Conservation (phyloP, 2,888 invertebrate genomes). For the Acronicta leporina region DNA sequence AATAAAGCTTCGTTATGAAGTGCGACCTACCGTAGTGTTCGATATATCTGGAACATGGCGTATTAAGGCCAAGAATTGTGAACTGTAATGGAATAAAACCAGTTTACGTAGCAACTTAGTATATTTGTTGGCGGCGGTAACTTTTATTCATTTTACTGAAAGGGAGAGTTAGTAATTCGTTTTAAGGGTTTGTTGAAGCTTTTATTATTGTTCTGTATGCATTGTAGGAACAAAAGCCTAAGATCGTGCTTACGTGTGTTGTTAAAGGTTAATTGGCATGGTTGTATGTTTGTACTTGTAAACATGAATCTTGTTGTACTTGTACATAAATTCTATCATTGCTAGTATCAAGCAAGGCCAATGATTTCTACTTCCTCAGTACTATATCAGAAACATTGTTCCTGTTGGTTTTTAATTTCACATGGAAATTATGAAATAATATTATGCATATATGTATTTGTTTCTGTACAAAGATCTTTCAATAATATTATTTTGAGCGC, state of each 20-base stretch:
- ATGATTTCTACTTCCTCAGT: conserved; percentile 18
- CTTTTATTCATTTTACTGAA: conserved; percentile 9
- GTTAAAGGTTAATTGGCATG: conserved; percentile 37
- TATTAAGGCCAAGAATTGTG: conserved; percentile 70
- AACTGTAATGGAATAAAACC: conserved; percentile 45
- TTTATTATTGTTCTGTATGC: conserved; percentile 5
- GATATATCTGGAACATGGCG: conserved; percentile 63
- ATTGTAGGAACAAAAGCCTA: conserved; percentile 2
- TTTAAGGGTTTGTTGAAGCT: conserved; percentile 11
- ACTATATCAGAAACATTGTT: conserved; percentile 7
- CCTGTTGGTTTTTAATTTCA: background rate
- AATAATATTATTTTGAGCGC: conserved; percentile 14
- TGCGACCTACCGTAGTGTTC: conserved; percentile 54
- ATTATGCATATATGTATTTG: conserved; percentile 4
- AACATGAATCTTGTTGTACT: conserved; percentile 35
- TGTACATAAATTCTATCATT: conserved; percentile 30
- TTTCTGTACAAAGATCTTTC: conserved; percentile 7
- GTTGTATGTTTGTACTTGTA: conserved; percentile 21
- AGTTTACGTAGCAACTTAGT: conserved; percentile 32
- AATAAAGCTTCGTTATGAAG: conserved; percentile 69
- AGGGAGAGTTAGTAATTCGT: conserved; percentile 1
- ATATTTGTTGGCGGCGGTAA: conserved; percentile 26
- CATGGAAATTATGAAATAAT: background rate
- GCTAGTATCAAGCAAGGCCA: conserved; percentile 13
- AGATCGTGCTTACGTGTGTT: conserved; percentile 15